A percentile compares a stretch with the other conserved stretches of the same genome.
Evolutionary conservation across 2,888 invertebrate species (phyloP).

Genomic region (Drosophila neotestacea): DNA sequence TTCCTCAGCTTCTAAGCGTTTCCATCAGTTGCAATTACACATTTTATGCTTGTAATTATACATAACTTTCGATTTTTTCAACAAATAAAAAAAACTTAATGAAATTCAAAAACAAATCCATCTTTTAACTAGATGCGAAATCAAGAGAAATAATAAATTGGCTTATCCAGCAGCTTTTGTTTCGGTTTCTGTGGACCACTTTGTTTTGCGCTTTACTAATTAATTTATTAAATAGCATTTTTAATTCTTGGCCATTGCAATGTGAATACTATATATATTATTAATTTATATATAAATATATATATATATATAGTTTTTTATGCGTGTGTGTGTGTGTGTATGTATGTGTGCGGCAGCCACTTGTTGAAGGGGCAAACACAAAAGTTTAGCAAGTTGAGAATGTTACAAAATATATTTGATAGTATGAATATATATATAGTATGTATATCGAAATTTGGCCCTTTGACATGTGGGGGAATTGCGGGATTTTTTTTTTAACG

Average conservation of each 20-base stretch:
- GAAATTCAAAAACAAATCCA: conserved; percentile 29
- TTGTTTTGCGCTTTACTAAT: conserved; percentile 51
- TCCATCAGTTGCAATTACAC: conserved; percentile 42
- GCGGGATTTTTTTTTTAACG: conserved; percentile 4
- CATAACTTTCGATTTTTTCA: conserved; percentile 41
- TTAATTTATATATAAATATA: conserved; percentile 21
- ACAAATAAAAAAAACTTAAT: conserved; percentile 67
- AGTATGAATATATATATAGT: conserved; percentile 25
- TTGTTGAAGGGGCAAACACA: conserved; percentile 9
- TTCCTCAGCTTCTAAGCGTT: conserved; percentile 59
- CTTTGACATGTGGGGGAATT: conserved; percentile 10
- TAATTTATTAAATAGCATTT: conserved; percentile 65
- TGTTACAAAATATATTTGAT: conserved; percentile 45
- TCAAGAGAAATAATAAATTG: conserved; percentile 22
- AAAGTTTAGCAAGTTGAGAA: conserved; percentile 35
- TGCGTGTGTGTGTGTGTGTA: conserved; percentile 7
- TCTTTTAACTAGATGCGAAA: conserved; percentile 46
- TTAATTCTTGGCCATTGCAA: conserved; percentile 36
- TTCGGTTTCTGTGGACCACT: conserved; percentile 21
- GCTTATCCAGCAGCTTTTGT: conserved; percentile 17
- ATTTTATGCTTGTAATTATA: conserved; percentile 43
- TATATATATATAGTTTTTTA: conserved; percentile 3
- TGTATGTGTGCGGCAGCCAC: conserved; percentile 14
- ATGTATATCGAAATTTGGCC: conserved; percentile 54
- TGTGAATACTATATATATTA: conserved; percentile 20